Evolutionary conservation across 2,888 invertebrate genomes (phyloP), one percentile per base, ranked within the genome.

Genomic region (Eubasilissa splendida): DNA sequence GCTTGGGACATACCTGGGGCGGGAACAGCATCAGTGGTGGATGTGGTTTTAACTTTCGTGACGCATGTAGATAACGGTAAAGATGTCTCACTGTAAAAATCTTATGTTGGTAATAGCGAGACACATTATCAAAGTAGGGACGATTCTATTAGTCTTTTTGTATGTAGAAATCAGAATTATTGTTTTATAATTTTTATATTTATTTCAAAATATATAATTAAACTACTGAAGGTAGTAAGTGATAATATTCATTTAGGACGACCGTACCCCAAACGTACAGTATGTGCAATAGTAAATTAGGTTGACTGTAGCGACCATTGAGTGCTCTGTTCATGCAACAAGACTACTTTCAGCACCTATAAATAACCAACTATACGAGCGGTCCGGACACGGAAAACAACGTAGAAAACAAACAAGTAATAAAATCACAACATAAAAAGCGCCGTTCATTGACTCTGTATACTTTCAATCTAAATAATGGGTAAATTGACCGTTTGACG

Each of bases 341-440:
- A 52, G 65, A 76, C 76, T 76, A 76, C 76, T 76, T 76, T 76
- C 76, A 76, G 76, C 66, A 53, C 53, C 76, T 76, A 76, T 76
- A 76, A 76, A 76, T 76, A 76, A 76, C 65, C 65, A 76, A 76
- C 42, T 68, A 42, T 68, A 68, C 68, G 50, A 68, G 68, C 68
- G 52, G n/a, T 14, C 68, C 14, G 5, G 50, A 52, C 68, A 11
- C n/a, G 14, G 50, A 52, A 50, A 68, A 14, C 42, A 68, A 14
- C 68, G n/a, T 11, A 12, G 50, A 50, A 42, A 7, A 14, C 52
- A 50, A 14, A 68, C 12, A 68, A 68, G 66, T 14, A 68, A 68
- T 52, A 42, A n/a, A 68, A 68, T 52, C 14, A n/a, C 68, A 9
- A 50, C 14, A 50, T 68, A 50, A 52, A 68, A 68, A 68, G 68